These are phyloP conservation scores for Nannoperca australis DNA, from an alignment of 2,797 vertebrate genomes.

Conservation along the genomic window DNA sequence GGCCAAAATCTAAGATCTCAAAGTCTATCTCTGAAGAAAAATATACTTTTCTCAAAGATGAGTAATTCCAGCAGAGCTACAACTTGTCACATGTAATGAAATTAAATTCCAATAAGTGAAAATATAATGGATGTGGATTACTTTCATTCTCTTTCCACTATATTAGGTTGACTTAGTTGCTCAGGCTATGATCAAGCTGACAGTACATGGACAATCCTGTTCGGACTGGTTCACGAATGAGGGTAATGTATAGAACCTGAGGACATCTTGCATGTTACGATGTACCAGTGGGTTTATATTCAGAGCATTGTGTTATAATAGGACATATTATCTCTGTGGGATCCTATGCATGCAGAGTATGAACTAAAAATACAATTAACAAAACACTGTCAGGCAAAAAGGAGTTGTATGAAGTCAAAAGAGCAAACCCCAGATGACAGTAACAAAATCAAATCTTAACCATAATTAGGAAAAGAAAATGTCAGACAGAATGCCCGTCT, in stretches of 20 bases:
- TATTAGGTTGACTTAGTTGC: neutral
- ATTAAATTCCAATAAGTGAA: neutral
- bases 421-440: conserved; percentile 17
- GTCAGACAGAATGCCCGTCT: too few relatives aligned
- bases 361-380: conserved; percentile 21
- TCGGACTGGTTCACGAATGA: neutral
- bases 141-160: neutral
- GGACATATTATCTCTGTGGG: neutral
- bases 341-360: neutral
- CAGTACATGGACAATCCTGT: neutral
- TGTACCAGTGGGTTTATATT: neutral
- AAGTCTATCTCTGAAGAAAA: too few relatives aligned
- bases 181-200: neutral
- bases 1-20: too few relatives aligned
- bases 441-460: neutral
- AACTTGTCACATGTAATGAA: neutral
- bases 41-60: neutral
- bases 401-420: neutral
- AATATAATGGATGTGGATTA: neutral
- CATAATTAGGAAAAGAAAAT: neutral
- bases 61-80: neutral
- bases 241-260: neutral
- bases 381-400: neutral
- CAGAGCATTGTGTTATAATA: neutral
- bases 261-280: neutral